A percentile compares a stretch with the other conserved stretches of the same genome.
phyloP scores from a whole-genome alignment of 1,140 invertebrate species.

The Pachyrhynchus sulphureomaculatus region DNA sequence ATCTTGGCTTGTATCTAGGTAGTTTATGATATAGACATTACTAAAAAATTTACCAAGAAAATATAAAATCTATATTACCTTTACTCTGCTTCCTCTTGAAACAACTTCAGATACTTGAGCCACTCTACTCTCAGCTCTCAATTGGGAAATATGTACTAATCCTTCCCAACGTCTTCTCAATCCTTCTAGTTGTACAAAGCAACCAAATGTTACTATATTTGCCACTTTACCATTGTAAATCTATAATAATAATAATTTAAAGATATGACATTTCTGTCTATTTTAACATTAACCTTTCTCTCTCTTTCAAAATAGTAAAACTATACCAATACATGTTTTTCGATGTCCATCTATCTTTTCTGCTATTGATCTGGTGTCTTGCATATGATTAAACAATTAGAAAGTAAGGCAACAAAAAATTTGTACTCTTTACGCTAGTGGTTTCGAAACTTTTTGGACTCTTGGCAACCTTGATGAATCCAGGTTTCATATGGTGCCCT shows the following conservation, averaged over 20 bases:
- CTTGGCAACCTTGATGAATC: too few relatives aligned
- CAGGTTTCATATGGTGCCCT: too few relatives aligned
- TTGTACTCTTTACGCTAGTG: too few relatives aligned
- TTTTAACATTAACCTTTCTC: too few relatives aligned
- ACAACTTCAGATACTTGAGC: constrained; percentile 95
- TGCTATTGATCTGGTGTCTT: too few relatives aligned
- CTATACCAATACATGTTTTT: too few relatives aligned
- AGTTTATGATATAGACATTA: neutral
- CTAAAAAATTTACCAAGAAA: neutral
- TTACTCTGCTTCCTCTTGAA: constrained; percentile 85
- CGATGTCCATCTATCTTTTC: too few relatives aligned
- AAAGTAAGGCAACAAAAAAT: too few relatives aligned
- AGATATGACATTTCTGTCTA: too few relatives aligned
- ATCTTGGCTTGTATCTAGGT: neutral
- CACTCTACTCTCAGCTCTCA: constrained; percentile 89
- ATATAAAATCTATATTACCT: constrained; percentile 57
- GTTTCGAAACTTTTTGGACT: too few relatives aligned
- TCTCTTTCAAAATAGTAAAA: too few relatives aligned
- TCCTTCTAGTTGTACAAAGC: constrained; percentile 95
- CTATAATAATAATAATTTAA: constrained; percentile 50
- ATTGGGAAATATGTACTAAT: constrained; percentile 95
- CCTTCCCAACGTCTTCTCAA: constrained; percentile 89
- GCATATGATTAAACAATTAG: too few relatives aligned
- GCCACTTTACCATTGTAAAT: constrained; percentile 94
- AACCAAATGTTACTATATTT: constrained; percentile 95